A percentile compares a stretch with the other conserved stretches of the same genome.
Conservation (phyloP, 2,113 vertebrate species). For the Malurus melanocephalus region DNA sequence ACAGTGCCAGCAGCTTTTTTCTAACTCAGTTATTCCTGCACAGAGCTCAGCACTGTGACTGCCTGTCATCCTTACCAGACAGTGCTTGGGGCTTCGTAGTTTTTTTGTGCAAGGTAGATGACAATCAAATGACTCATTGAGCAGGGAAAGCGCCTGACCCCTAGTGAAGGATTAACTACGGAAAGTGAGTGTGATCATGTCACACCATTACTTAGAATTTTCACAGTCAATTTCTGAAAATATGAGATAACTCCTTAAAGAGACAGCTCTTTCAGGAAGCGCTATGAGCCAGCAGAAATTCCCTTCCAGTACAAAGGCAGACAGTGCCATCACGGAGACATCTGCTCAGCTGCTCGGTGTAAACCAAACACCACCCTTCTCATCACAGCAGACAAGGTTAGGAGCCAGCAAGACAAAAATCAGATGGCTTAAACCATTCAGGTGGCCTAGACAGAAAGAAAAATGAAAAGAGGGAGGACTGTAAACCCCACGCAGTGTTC, state of each 20-base stretch:
- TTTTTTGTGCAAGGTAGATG: conserved; percentile 83
- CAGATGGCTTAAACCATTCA: background rate
- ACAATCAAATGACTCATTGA: conserved; percentile 88
- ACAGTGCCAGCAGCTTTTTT: conserved; percentile 95
- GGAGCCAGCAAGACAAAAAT: background rate
- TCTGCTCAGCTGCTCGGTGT: background rate
- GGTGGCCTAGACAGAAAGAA: background rate
- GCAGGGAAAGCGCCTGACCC: conserved; percentile 79
- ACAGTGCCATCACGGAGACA: conserved; percentile 13
- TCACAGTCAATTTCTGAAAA: conserved; percentile 81
- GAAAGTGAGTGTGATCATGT: conserved; percentile 84
- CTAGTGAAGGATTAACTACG: conserved; percentile 83
- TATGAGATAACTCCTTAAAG: conserved; percentile 72
- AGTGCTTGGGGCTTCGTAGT: conserved; percentile 78
- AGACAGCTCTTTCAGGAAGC: conserved; percentile 61
- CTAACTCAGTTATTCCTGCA: conserved; percentile 96
- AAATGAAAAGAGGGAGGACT: background rate
- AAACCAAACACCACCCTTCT: background rate
- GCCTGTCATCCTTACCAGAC: conserved; percentile 91
- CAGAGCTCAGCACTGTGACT: conserved; percentile 85
- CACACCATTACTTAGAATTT: conserved; percentile 83
- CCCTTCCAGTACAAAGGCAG: conserved; percentile 20
- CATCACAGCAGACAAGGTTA: background rate
- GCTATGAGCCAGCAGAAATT: conserved; percentile 48
- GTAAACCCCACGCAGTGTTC: background rate